A percentile compares a stretch with the other conserved stretches of the same genome.
These are phyloP conservation scores for Rallus limicola DNA, from an alignment of 2,113 vertebrate genomes.

Conservation along the genomic window DNA sequence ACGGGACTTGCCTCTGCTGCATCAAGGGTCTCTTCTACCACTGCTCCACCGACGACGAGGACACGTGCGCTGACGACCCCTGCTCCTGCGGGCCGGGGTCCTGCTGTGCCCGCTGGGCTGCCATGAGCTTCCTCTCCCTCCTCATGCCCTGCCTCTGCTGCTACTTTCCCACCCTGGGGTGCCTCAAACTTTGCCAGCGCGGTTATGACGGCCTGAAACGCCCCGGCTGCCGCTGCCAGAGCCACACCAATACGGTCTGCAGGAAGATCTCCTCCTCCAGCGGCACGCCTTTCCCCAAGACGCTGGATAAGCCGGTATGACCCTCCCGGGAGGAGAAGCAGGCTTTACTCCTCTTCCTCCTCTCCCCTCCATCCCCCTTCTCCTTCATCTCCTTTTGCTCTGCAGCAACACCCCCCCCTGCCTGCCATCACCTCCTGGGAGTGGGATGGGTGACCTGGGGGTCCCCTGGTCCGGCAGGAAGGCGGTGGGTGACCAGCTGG, in stretches of 20 bases:
- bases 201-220: conserved; percentile 88
- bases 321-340: conserved; percentile 56
- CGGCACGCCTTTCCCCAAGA: conserved; percentile 85
- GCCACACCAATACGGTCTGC: conserved; percentile 94
- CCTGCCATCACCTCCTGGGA: background rate
- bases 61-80: conserved; percentile 94
- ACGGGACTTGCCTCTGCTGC: conserved; percentile 93
- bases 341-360: conserved; percentile 32
- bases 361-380: background rate
- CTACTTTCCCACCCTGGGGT: conserved; percentile 94
- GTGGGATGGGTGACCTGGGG: background rate
- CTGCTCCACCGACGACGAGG: conserved; percentile 96
- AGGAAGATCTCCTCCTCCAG: conserved; percentile 91
- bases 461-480: background rate
- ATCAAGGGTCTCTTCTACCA: conserved; percentile 97
- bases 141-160: conserved; percentile 98
- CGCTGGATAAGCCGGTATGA: conserved; percentile 95
- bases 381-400: background rate
- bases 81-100: conserved; percentile 89
- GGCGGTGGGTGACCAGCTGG: background rate
- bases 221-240: conserved; percentile 95
- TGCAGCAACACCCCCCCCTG: background rate
- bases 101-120: conserved; percentile 89
- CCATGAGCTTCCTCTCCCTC: conserved; percentile 89
- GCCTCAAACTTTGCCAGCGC: conserved; percentile 91